Evolutionary conservation across 1,140 invertebrate genomes (phyloP).

Genomic region (Tenebrio molitor): DNA sequence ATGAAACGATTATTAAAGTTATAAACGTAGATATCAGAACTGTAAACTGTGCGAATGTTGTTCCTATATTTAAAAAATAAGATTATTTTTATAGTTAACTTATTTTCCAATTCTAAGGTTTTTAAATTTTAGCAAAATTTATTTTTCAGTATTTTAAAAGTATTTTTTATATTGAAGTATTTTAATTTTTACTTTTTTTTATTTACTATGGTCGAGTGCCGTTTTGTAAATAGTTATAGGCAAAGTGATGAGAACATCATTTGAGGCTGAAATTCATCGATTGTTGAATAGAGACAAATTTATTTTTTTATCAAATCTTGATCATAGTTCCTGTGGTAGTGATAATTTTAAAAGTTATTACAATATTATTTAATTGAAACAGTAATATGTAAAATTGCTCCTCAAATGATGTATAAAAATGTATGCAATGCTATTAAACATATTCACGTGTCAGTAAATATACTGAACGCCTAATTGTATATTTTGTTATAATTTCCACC

Average conservation of each 20-base stretch:
- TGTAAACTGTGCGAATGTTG: constrained; percentile 17
- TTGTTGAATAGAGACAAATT: background rate
- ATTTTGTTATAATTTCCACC: too few species aligned
- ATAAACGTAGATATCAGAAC: constrained; percentile 18
- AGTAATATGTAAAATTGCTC: too few species aligned
- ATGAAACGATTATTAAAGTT: constrained; percentile 21
- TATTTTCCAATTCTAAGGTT: constrained; percentile 22
- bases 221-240: background rate
- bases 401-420: too few species aligned
- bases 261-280: background rate
- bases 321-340: too few species aligned
- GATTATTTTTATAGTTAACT: constrained; percentile 43
- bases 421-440: too few species aligned
- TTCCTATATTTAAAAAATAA: constrained; percentile 45
- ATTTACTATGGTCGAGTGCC: background rate
- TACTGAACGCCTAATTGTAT: too few species aligned
- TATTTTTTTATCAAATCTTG: background rate
- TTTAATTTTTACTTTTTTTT: constrained; percentile 16
- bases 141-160: constrained; percentile 43
- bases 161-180: constrained; percentile 43
- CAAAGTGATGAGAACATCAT: background rate
- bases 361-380: too few species aligned
- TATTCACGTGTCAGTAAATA: too few species aligned
- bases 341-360: too few species aligned
- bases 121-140: constrained; percentile 26